Base-by-base conservation (phyloP, 2,797 vertebrate species). In the Takifugu ocellatus region DNA sequence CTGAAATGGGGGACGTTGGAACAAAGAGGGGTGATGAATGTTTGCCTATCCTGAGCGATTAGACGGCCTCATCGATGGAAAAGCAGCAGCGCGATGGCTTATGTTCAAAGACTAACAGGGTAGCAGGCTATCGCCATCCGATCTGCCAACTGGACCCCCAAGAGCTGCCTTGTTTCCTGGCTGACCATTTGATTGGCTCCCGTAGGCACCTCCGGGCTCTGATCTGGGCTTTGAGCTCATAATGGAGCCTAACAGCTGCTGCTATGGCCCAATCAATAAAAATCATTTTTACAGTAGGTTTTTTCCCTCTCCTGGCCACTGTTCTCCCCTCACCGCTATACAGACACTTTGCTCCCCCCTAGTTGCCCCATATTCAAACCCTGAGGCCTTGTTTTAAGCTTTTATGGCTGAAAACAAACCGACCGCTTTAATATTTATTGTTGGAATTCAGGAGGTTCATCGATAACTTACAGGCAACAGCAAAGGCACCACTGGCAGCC, bases 161-260 rank as follows among this genome's bases (percentile, higher is more conserved):
- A 66, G 74, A 79, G 76, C 69, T 58, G 68, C 68, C 63, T 70
- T 45, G 65, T 77, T 74, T 68, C 72, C 77, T 33, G 53, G 51
- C 44, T 1, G 60, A 66, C 75, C 71, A 48, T 79, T 77, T 77
- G 70, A 88, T 85, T 78, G 82, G 83, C 75, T 75, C 59, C 26
- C 69, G 71, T 67, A 71, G 80, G 64, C 12, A 60, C 83, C 87
- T 65, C 11, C 42, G 66, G 83, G 84, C 75, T 62, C 74, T 81
- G 83, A 81, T 82, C 85, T 62, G 52, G 56, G 63, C 70, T 75
- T 72, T 74, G 65, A 75, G 73, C 81, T 87, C 74, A 81, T 88
- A 90, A 89, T 87, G 85, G 89, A 81, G 81, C 68, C 84, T 82
- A 89, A 90, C 88, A 83, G 86, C 87, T 87, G 87, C 87, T 81